phyloP scores from a whole-genome alignment of 2,113 vertebrate species.

The Pachypanchax playfairii region DNA sequence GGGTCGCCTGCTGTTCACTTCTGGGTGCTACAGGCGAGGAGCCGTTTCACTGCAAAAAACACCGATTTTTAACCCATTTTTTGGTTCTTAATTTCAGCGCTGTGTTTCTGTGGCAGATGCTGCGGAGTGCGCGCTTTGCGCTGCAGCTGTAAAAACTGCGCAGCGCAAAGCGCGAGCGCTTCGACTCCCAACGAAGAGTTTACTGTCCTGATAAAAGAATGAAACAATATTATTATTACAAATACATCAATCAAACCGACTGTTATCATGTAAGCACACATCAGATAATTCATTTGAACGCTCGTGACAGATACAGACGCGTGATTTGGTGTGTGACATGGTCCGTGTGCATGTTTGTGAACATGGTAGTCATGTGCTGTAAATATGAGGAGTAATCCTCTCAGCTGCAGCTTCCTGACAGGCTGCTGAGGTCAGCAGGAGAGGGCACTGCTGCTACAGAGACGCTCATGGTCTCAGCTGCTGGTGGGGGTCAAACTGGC shows the following conservation, averaged over 20 bases:
- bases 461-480: slow-evolving; percentile 4
- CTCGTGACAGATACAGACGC: neutral
- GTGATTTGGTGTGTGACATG: neutral
- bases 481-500: neutral
- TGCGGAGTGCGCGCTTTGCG: slow-evolving; percentile 5
- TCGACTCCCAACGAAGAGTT: too few species aligned
- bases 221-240: neutral
- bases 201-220: too few species aligned
- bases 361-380: slow-evolving; percentile 3
- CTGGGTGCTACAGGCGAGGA: slow-evolving; percentile 86
- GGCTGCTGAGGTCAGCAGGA: slow-evolving; percentile 65
- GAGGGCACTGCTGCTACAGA: slow-evolving; percentile 64
- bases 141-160: neutral
- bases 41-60: slow-evolving; percentile 17
- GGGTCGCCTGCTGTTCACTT: slow-evolving; percentile 95
- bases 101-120: slow-evolving; percentile 8
- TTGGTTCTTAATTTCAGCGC: neutral
- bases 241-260: too few species aligned
- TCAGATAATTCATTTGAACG: neutral
- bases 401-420: slow-evolving; percentile 46
- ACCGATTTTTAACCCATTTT: slow-evolving; percentile 64
- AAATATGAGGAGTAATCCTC: slow-evolving; percentile 53
- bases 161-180: neutral
- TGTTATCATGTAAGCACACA: too few species aligned
- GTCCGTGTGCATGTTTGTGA: neutral